A percentile compares a stretch with the other conserved stretches of the same genome.
phyloP scores from a whole-genome alignment of 1,140 invertebrate species.

The Branchinecta lynchi region DNA sequence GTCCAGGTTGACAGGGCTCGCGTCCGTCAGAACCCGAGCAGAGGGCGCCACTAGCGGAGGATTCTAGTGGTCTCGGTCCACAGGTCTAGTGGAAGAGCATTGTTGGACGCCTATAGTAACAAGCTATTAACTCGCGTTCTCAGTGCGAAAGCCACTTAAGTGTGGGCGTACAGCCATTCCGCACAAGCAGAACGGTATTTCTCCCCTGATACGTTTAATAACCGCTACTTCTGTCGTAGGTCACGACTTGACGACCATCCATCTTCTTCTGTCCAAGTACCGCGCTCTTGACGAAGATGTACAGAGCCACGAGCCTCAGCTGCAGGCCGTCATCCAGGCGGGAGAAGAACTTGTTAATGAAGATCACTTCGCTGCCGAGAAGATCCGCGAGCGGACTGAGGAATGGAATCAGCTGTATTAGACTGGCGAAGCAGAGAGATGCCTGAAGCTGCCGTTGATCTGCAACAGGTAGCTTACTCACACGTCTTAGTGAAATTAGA shows the following conservation, averaged over 20 bases:
- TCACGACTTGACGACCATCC: constrained; percentile 88
- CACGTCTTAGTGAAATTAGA: no score
- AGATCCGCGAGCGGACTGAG: constrained; percentile 77
- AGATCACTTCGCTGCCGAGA: constrained; percentile 85
- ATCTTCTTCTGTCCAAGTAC: constrained; percentile 83
- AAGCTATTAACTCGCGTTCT: no score
- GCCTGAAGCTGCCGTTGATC: constrained; percentile 90
- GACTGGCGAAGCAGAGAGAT: constrained; percentile 81
- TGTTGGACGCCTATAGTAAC: no score
- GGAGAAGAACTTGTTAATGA: constrained; percentile 84
- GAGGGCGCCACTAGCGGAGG: no score
- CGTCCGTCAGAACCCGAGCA: no score
- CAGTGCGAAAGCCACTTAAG: no score
- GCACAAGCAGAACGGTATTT: no score
- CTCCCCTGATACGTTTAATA: no score
- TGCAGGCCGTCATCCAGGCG: constrained; percentile 71
- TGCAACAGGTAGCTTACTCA: constrained; percentile 54
- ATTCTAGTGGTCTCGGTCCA: no score
- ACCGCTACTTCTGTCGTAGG: constrained; percentile 28
- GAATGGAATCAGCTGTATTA: constrained; percentile 91
- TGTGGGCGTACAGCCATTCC: no score
- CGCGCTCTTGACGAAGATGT: constrained; percentile 94
- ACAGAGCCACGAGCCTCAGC: constrained; percentile 72
- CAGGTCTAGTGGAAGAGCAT: no score
- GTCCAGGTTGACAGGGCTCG: no score